These are phyloP conservation scores for Esox lucius DNA, from an alignment of 2,797 vertebrate genomes.

Conservation along the genomic window DNA sequence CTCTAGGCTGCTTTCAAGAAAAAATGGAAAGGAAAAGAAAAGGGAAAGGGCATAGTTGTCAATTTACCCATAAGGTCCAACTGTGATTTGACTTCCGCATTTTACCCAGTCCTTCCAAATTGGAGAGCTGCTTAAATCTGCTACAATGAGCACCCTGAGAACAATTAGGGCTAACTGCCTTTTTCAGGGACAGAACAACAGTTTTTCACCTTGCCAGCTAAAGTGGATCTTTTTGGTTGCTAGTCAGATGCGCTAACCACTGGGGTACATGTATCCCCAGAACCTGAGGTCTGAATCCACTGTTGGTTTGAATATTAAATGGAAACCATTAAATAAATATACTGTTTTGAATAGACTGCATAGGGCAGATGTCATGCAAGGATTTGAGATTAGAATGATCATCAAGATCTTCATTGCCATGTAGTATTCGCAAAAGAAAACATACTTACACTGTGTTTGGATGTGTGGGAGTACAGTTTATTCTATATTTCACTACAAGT, in stretches of 20 bases:
- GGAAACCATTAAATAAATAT: constrained; percentile 52
- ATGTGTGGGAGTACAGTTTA: constrained; percentile 26
- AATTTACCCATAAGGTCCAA: no score
- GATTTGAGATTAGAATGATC: constrained; percentile 41
- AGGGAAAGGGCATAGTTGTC: no score
- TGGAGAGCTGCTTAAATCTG: no score
- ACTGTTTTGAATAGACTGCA: constrained; percentile 18
- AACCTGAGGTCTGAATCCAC: constrained; percentile 14
- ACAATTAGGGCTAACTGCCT: no score
- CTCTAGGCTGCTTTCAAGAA: constrained; percentile 24
- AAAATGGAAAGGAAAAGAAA: background rate
- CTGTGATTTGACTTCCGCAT: no score
- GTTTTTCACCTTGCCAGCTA: no score
- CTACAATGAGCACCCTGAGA: no score
- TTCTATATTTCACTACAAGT: no score
- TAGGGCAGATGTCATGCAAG: background rate
- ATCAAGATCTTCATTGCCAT: constrained; percentile 31
- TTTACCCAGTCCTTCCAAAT: no score
- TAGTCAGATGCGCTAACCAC: no score
- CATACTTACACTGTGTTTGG: constrained; percentile 25
- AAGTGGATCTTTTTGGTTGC: no score
- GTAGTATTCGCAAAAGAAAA: constrained; percentile 6
- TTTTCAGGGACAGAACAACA: no score
- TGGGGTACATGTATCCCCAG: background rate
- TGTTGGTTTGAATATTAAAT: background rate